A percentile compares a stretch with the other conserved stretches of the same genome.
phyloP scores from a whole-genome alignment of 2,797 vertebrate species.

The Platalea minor region DNA sequence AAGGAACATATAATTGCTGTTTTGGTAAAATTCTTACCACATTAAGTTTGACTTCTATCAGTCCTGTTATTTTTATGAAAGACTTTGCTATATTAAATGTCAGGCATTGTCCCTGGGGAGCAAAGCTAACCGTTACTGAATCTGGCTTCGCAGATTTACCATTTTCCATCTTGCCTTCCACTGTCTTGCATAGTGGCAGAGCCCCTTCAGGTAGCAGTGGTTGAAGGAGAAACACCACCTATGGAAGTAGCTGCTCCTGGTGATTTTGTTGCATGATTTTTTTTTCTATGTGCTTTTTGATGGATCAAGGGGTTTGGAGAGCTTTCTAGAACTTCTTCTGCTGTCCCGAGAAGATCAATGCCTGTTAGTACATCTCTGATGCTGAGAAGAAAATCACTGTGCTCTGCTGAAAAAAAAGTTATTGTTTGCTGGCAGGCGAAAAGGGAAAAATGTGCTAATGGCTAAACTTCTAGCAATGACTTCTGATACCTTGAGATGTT shows the following conservation, averaged over 20 bases:
- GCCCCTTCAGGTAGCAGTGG: not conserved
- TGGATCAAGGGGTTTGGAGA: not conserved
- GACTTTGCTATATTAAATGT: not conserved
- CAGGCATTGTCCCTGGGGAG: not conserved
- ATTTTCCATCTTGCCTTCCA: not conserved
- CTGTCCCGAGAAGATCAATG: not conserved
- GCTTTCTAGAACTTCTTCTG: not conserved
- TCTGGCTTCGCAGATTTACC: not conserved
- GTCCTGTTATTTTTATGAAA: conserved; percentile 12
- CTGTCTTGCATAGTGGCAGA: not conserved
- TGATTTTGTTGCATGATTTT: not conserved
- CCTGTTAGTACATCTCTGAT: not conserved
- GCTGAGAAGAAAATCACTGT: not conserved
- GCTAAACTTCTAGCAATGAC: not conserved
- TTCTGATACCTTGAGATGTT: not conserved
- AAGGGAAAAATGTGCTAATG: not conserved
- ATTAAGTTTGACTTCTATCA: conserved; percentile 19
- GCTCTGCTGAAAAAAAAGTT: not conserved
- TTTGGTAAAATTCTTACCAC: conserved; percentile 59
- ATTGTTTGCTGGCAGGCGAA: not conserved
- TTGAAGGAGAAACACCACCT: not conserved
- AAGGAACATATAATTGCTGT: conserved; percentile 60
- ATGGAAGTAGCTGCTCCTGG: not conserved
- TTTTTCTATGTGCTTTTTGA: not conserved
- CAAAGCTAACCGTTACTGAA: not conserved